Base-by-base conservation (phyloP, 1,140 invertebrate genomes). In the Platorchestia sp. region DNA sequence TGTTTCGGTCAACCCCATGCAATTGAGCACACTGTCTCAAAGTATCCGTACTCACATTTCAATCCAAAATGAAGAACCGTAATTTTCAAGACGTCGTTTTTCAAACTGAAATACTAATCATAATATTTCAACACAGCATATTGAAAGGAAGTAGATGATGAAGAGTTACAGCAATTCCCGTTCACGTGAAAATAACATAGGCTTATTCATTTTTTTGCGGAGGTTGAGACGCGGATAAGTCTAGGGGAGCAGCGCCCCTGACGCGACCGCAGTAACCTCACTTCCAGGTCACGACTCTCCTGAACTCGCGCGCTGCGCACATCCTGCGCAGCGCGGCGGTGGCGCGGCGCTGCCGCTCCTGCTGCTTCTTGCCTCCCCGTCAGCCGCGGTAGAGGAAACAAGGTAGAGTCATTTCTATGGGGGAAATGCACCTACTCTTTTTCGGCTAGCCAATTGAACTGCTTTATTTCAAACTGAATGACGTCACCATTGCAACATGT, bases 251-350 rank as follows among this genome's bases (percentile, higher is more conserved):
- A 44, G 45, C 91, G 27, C 0, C 19, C 43, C 91, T 27, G 45
- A 47, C 22, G 91, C 40, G 91, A 93, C 91, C 91, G 44, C 91
- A 45, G 40, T 93, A 93, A 93, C 91, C 44, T 47, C 91, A 47
- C 45, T 93, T 93, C 91, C 91, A 93, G 91, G 91, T 93, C 91
- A 47, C 45, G 91, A 93, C 45, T 93, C 91, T 41, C 45, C 19
- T 93, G 91, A 93, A 41, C 45, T 36, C 14, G 45, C 45, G 0
- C n/a, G 86, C 7, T 41, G 16, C 43, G 89, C 89, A 42, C 22
- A 22, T 44, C n/a, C 89, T 27, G 89, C 44, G 5, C 89, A 7
- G 41, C 89, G 6, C 6, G 89, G 16, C 42, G 44, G 7, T 22
- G 43, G 43, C 91, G 7, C 10, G 43, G 86, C 3, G 87, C 36